Conservation (phyloP, 2,888 invertebrate genomes). For the Hermaeophaga mercurialis region DNA sequence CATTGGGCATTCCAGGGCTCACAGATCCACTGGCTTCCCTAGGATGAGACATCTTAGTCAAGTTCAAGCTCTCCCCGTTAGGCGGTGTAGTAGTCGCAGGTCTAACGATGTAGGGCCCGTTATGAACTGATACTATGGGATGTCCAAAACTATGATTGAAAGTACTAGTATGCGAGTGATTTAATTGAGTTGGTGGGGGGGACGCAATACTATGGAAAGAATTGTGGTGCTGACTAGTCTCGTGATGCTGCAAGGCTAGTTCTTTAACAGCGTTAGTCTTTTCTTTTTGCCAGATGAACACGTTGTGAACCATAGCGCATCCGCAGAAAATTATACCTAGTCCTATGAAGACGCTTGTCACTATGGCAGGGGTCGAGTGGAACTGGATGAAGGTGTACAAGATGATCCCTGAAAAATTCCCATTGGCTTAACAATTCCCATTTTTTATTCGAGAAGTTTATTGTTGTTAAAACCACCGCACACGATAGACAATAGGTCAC, state of each 20-base stretch:
- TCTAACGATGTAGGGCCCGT: constrained; percentile 66
- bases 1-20: constrained; percentile 66
- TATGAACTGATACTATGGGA: constrained; percentile 48
- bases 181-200: constrained; percentile 43
- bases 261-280: constrained; percentile 83
- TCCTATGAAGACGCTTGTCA: constrained; percentile 89
- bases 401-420: constrained; percentile 75
- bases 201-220: constrained; percentile 52
- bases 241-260: constrained; percentile 52
- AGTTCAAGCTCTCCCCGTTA: constrained; percentile 49
- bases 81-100: constrained; percentile 67
- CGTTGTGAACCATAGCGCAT: constrained; percentile 92
- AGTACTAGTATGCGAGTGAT: constrained; percentile 53
- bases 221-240: constrained; percentile 47
- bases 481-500: too few species aligned
- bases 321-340: constrained; percentile 91
- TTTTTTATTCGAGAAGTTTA: constrained; percentile 1
- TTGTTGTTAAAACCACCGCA: too few species aligned
- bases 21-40: constrained; percentile 66
- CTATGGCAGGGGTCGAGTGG: constrained; percentile 89
- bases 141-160: constrained; percentile 54
- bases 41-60: constrained; percentile 51
- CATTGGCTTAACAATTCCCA: too few species aligned
- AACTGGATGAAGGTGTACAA: constrained; percentile 92
- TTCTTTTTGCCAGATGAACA: constrained; percentile 92